These are phyloP conservation scores for Noctua comes DNA, from an alignment of 2,888 invertebrate species.

Conservation along the genomic window DNA sequence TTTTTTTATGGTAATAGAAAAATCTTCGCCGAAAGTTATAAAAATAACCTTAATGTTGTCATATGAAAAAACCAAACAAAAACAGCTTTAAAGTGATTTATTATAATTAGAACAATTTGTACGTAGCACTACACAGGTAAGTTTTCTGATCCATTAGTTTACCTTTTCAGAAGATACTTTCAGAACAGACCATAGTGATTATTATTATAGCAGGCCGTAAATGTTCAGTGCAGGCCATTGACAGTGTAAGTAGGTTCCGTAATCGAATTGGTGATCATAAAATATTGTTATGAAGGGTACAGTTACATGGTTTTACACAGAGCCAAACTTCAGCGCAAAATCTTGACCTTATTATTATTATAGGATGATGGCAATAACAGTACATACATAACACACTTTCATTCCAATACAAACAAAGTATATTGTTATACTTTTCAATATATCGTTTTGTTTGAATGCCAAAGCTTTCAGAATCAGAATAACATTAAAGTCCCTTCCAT, in stretches of 20 bases:
- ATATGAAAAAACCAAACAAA: neutral
- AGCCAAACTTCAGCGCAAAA: conserved; percentile 6
- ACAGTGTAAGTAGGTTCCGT: conserved; percentile 23
- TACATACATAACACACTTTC: neutral
- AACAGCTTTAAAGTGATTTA: too few relatives aligned
- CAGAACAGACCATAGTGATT: neutral
- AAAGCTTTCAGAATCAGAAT: neutral
- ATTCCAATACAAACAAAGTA: neutral
- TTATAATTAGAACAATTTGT: neutral
- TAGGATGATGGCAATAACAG: neutral
- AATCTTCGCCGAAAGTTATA: neutral
- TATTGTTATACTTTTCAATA: neutral
- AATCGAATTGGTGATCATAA: conserved; percentile 39
- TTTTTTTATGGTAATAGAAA: neutral
- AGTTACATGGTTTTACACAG: conserved; percentile 1
- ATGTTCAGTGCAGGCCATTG: conserved; percentile 25
- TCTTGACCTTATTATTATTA: neutral
- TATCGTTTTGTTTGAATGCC: neutral
- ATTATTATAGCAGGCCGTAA: conserved; percentile 14
- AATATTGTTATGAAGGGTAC: conserved; percentile 31
- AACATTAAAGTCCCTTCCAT: neutral
- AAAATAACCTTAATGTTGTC: neutral
- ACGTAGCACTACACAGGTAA: neutral
- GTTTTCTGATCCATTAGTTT: neutral
- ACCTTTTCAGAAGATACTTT: neutral